These are phyloP conservation scores for Anadara kagoshimensis DNA, from an alignment of 1,140 invertebrate genomes.

Conservation along the genomic window DNA sequence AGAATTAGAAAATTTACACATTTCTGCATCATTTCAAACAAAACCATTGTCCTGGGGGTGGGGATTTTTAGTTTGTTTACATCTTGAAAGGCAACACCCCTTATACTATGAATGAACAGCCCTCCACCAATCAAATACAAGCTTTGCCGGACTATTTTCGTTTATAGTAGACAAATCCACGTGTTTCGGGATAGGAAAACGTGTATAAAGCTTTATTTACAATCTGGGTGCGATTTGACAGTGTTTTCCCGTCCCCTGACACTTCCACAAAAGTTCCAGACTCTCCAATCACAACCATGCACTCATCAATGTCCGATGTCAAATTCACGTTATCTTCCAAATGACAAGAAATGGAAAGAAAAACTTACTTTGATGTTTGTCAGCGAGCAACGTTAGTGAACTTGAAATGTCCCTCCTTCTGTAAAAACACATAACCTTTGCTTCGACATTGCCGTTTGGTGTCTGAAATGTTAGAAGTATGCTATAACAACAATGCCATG, in stretches of 20 bases:
- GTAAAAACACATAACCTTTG: conserved; percentile 99
- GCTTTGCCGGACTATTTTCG: conserved; percentile 53
- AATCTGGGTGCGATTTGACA: neutral
- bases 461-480: conserved; percentile 79
- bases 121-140: conserved; percentile 53
- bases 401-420: conserved; percentile 95
- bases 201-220: no score
- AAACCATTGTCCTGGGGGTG: neutral
- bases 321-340: neutral
- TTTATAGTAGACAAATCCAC: conserved; percentile 43
- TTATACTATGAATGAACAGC: conserved; percentile 47
- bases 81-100: conserved; percentile 27
- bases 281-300: neutral
- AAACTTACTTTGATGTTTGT: conserved; percentile 98
- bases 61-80: conserved; percentile 24
- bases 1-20: no score
- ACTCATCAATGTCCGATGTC: conserved; percentile 20
- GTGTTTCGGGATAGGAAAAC: conserved; percentile 16
- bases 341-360: conserved; percentile 15
- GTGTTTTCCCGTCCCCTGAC: neutral
- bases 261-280: conserved; percentile 1
- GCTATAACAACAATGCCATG: conserved; percentile 32
- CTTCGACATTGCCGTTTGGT: conserved; percentile 97
- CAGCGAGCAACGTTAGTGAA: conserved; percentile 94
- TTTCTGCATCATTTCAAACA: neutral